These are phyloP conservation scores for Radopholus similis DNA, from an alignment of 1,140 invertebrate genomes.

Conservation along the genomic window DNA sequence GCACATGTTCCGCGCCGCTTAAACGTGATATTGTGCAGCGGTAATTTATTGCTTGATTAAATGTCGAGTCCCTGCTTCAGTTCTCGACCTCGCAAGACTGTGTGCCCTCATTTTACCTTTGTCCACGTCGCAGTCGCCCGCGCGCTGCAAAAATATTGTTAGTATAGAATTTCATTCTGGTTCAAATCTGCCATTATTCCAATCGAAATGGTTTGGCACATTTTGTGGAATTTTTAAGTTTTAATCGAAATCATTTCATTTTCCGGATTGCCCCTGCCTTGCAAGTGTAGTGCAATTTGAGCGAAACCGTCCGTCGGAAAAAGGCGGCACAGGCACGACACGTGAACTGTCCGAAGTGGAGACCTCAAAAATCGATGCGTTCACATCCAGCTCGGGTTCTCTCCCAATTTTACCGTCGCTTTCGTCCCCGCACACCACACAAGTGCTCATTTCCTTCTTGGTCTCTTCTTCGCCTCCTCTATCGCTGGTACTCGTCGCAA, in stretches of 20 bases:
- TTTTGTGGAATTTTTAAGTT: conserved; percentile 1
- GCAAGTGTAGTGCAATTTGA: conserved; percentile 42
- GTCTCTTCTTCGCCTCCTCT: not conserved
- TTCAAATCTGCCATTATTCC: not conserved
- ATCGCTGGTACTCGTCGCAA: not conserved
- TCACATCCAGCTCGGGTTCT: not conserved
- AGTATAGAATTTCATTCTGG: not conserved
- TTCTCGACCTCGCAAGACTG: too few species aligned
- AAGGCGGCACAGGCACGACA: conserved; percentile 48
- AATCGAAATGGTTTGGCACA: not conserved
- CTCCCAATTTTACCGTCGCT: conserved; percentile 20
- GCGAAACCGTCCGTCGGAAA: conserved; percentile 39
- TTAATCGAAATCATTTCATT: conserved; percentile 40
- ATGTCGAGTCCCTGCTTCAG: not conserved
- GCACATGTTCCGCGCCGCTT: conserved; percentile 43
- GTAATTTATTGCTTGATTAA: not conserved
- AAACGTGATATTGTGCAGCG: conserved; percentile 20
- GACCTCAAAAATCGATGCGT: not conserved
- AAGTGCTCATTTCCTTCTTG: conserved; percentile 20
- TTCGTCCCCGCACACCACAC: conserved; percentile 44
- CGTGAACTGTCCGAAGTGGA: conserved; percentile 49
- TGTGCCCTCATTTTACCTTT: not conserved
- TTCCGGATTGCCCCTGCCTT: conserved; percentile 33
- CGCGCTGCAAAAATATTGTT: conserved; percentile 1
- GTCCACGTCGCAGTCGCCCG: conserved; percentile 1